A percentile compares a stretch with the other conserved stretches of the same genome.
Conservation (phyloP, 1,140 invertebrate genomes). For the Scaptomyza montana region DNA sequence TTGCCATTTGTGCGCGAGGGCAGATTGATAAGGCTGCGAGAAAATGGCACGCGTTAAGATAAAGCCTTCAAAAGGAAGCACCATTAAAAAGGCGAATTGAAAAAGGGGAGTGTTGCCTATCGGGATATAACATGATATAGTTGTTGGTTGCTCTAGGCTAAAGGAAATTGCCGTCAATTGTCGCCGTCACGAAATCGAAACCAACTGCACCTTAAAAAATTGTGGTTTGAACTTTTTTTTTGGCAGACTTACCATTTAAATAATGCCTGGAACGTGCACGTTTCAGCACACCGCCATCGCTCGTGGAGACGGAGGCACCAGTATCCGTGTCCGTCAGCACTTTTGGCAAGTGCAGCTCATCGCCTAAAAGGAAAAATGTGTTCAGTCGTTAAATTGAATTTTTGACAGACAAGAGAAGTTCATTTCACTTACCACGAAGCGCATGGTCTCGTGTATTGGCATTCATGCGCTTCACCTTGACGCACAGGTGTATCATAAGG, state of each 20-base stretch:
- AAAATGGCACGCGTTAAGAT: constrained; percentile 64
- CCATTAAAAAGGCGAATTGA: constrained; percentile 28
- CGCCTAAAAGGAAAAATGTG: constrained; percentile 46
- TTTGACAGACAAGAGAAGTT: background rate
- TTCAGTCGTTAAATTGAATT: background rate
- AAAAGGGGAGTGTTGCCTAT: constrained; percentile 13
- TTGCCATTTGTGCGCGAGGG: constrained; percentile 17
- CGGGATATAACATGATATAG: constrained; percentile 1
- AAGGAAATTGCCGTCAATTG: constrained; percentile 60
- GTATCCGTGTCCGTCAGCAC: constrained; percentile 77
- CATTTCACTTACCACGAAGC: constrained; percentile 90
- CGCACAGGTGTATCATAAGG: constrained; percentile 96
- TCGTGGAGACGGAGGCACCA: constrained; percentile 66
- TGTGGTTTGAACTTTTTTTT: background rate
- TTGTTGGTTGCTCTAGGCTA: background rate
- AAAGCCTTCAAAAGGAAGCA: constrained; percentile 16
- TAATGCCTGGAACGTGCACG: constrained; percentile 79
- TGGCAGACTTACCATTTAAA: constrained; percentile 69
- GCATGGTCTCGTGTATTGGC: constrained; percentile 91
- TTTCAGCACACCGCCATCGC: constrained; percentile 66
- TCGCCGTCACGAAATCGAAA: constrained; percentile 14
- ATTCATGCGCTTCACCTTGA: constrained; percentile 92
- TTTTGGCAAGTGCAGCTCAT: constrained; percentile 81
- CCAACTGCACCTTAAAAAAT: constrained; percentile 18
- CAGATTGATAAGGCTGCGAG: constrained; percentile 52